Evolutionary conservation across 1,140 invertebrate genomes (phyloP), one percentile per base, ranked within the genome.

Genomic region (Dinoponera quadriceps): DNA sequence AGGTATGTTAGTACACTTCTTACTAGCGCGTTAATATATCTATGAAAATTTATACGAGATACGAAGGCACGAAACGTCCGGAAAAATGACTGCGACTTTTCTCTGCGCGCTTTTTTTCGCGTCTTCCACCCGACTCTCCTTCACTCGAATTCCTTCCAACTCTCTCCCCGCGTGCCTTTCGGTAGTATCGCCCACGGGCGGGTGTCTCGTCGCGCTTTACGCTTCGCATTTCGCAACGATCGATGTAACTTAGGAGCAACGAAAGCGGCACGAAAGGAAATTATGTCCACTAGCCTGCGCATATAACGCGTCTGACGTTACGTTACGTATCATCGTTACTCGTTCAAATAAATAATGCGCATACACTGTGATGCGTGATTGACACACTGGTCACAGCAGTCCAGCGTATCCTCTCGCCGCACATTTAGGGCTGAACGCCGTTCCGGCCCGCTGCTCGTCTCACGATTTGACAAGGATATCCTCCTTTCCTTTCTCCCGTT

Each of bases 321-420:
- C 55, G 44, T 80, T 71, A 44, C 63, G 51, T 74, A 80, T 63
- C 11, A 68, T 83, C 55, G 38, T 44, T 44, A 87, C 57, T 57
- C 72, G 54, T 75, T 49, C 62, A 86, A 88, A 83, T 85, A 88
- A 88, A 87, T 88, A 87, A 87, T 63, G 82, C 66, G 62, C 22
- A 63, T 71, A 85, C 59, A 75, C 22, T 25, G 3, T 75, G 75
- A 75, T 75, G 38, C 62, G 44, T 44, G 74, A 82, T 82, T 62
- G 62, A 82, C 69, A 48, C 33, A 44, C 54, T 29, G 27, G 25
- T 59, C 22, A n/a, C n/a, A n/a, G n/a, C n/a, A n/a, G n/a, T 59
- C 5, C 55, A 11, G 16, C n/a, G 5, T 59, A n/a, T 59, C 9
- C 38, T 44, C 38, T 44, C 48, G 49, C 27, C 27, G 55, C 22